These are phyloP conservation scores for Leucophenga maculata DNA, from an alignment of 2,888 invertebrate genomes.

Conservation along the genomic window DNA sequence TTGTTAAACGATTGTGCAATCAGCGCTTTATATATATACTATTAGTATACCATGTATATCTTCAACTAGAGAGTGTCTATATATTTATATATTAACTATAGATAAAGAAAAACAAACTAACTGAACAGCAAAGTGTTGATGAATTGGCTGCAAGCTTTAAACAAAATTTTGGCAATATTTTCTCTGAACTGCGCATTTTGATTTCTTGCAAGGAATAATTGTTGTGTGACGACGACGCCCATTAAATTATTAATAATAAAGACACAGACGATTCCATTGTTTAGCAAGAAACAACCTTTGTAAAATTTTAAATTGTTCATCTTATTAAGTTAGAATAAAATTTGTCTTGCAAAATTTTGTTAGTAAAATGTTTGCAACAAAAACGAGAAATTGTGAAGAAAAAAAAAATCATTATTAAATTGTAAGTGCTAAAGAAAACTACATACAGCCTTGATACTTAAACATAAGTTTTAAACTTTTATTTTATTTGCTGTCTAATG, in stretches of 20 bases:
- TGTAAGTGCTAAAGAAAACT: slow-evolving; percentile 44
- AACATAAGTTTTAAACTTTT: slow-evolving; percentile 33
- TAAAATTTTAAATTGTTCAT: too few relatives aligned
- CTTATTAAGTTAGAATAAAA: too few relatives aligned
- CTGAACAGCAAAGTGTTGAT: background rate
- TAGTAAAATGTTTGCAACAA: slow-evolving; percentile 35
- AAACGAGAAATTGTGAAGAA: slow-evolving; percentile 38
- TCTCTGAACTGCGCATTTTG: slow-evolving; percentile 38
- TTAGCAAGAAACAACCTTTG: too few relatives aligned
- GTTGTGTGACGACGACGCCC: too few relatives aligned
- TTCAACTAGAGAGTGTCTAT: background rate
- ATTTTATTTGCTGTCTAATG: too few relatives aligned
- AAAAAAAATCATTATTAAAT: slow-evolving; percentile 39
- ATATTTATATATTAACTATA: background rate
- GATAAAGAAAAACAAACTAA: background rate
- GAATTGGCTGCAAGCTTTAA: slow-evolving; percentile 7
- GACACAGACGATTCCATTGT: too few relatives aligned
- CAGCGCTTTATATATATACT: background rate
- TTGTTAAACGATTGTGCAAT: too few relatives aligned
- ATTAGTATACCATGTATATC: background rate
- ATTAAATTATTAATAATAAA: too few relatives aligned
- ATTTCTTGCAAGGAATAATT: too few relatives aligned
- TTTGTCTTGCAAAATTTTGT: too few relatives aligned
- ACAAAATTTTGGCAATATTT: slow-evolving; percentile 48
- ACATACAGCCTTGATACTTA: slow-evolving; percentile 59